phyloP scores from a whole-genome alignment of 2,797 vertebrate genomes.

The Halcyon chelicuti region DNA sequence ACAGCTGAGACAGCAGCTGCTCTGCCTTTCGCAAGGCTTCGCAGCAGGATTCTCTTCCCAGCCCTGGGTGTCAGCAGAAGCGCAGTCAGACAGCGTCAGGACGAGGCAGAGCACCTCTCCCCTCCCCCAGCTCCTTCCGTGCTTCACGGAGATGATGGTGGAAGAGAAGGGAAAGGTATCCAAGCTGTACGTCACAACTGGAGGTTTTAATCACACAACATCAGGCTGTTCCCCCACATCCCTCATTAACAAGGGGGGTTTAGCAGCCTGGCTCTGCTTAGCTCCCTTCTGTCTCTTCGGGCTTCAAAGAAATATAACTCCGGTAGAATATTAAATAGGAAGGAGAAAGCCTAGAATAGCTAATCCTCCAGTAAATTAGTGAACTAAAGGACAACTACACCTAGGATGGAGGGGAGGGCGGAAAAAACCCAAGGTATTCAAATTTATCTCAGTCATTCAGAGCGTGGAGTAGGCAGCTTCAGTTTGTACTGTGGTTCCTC shows the following conservation, averaged over 20 bases:
- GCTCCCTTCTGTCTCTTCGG: background rate
- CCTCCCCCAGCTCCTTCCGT: background rate
- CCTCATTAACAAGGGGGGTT: background rate
- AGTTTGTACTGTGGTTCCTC: rapidly evolving
- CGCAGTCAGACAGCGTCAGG: background rate
- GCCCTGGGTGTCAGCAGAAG: background rate
- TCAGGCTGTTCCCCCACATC: background rate
- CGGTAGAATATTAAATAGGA: background rate
- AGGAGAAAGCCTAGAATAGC: background rate
- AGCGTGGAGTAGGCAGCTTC: background rate
- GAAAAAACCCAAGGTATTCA: background rate
- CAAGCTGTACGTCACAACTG: background rate
- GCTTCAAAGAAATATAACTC: background rate
- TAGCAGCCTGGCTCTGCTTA: background rate
- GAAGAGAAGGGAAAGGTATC: background rate
- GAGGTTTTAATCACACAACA: rapidly evolving
- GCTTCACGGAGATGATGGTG: rapidly evolving
- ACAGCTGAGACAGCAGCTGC: background rate
- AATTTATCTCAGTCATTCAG: background rate
- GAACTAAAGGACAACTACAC: background rate
- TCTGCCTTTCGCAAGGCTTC: background rate
- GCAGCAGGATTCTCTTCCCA: background rate
- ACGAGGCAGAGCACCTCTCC: background rate
- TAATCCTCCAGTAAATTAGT: background rate
- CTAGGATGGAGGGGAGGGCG: background rate